Evolutionary conservation across 1,140 invertebrate genomes (phyloP), one percentile per base, ranked within the genome.

Genomic region (Zophobas atratus): DNA sequence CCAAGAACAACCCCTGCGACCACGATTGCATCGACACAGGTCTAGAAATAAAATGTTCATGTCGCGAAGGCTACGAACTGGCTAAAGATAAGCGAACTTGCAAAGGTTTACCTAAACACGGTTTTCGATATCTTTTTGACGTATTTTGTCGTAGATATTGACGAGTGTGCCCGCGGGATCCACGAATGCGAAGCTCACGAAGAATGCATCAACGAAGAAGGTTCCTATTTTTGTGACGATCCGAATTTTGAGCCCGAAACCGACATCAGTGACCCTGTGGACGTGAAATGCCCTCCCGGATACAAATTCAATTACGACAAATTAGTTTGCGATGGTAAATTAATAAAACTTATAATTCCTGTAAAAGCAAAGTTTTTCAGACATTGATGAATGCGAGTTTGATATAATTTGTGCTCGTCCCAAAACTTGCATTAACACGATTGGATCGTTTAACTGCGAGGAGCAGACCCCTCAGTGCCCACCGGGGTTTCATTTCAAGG

Each of bases 91-190:
- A 90, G 55, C 92, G 90, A 82, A 91, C 92, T 1, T 95, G 93
- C 81, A 86, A 86, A 85, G 85, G 85, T 85, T 81, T 39, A 70
- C 74, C 33, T 56, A 51, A 36, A 57, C 1, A 74, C 57, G 38
- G 6, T 63, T 38, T 49, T 20, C n/a, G 6, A 53, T 55, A 35
- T 38, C 20, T 8, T 41, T 41, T 46, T 51, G 20, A 51, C 20
- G 49, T 51, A 46, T 46, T 46, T 51, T 20, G n/a, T n/a, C 77
- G n/a, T 70, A 85, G 85, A 85, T 82, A 85, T 86, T 49, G 90
- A 96, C 83, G 95, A 97, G 86, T 97, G 95, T 81, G 86, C 87
- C 1, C 87, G 90, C 41, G 88, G 87, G 0, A 88, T 89, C 55
- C 89, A 91, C 6, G 88, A 90, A 60, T 93, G 93, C 78, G 79